A percentile compares a stretch with the other conserved stretches of the same genome.
These are phyloP conservation scores for Heliornis fulica DNA, from an alignment of 2,113 vertebrate species.

Conservation along the genomic window DNA sequence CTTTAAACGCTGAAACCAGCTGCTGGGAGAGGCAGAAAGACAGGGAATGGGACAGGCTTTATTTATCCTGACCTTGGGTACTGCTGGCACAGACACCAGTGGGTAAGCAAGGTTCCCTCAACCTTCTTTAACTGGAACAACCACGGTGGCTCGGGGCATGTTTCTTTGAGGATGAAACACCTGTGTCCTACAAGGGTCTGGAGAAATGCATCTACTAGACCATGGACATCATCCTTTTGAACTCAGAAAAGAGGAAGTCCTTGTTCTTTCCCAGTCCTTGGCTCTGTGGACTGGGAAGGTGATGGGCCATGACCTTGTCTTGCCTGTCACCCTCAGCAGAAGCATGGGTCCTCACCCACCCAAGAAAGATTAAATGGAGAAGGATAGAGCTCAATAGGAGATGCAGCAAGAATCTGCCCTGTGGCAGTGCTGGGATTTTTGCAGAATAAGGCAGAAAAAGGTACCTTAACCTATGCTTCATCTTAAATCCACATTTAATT, in stretches of 20 bases:
- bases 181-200: not conserved
- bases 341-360: not conserved
- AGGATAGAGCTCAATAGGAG: not conserved
- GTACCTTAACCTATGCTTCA: not conserved
- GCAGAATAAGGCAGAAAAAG: not conserved
- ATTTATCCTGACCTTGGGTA: fast-evolving
- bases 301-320: not conserved
- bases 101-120: not conserved
- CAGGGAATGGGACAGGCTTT: not conserved
- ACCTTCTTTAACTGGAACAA: not conserved
- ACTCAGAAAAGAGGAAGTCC: too few species aligned
- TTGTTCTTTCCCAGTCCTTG: not conserved
- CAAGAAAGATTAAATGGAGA: not conserved
- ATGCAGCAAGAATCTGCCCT: fast-evolving
- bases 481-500: fast-evolving
- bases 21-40: not conserved
- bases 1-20: not conserved
- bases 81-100: fast-evolving
- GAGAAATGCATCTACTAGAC: not conserved
- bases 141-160: fast-evolving
- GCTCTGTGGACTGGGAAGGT: not conserved
- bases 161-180: not conserved
- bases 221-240: fast-evolving
- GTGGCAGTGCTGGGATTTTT: fast-evolving
- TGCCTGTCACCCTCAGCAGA: fast-evolving